Evolutionary conservation across 2,113 vertebrate species (phyloP).

Genomic region (Heliornis fulica): DNA sequence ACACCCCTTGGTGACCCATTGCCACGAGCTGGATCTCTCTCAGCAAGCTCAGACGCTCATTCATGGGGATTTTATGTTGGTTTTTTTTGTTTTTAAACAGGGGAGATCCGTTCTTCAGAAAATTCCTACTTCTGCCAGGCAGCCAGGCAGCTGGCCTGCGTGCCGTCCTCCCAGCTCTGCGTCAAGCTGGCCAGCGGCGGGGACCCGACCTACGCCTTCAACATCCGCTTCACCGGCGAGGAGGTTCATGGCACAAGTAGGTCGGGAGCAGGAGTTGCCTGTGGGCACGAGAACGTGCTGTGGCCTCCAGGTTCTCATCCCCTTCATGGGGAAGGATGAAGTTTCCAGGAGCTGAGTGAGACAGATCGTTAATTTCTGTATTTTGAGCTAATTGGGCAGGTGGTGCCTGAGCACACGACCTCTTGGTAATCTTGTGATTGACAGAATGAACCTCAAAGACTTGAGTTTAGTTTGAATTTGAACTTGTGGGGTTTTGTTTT

Average conservation of each 20-base stretch:
- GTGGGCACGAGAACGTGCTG: accelerated
- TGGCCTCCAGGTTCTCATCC: not conserved
- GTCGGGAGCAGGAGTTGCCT: not conserved
- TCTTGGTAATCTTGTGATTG: too few species aligned
- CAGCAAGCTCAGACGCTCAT: too few species aligned
- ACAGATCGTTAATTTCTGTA: not conserved
- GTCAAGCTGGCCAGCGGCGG: constrained; percentile 95
- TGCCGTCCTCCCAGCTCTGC: constrained; percentile 94
- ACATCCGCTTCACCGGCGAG: constrained; percentile 97
- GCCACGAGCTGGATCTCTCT: accelerated
- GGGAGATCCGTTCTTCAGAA: constrained; percentile 90
- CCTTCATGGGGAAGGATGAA: not conserved
- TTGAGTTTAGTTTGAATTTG: not conserved
- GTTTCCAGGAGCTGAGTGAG: not conserved
- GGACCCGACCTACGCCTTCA: constrained; percentile 95
- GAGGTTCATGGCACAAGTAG: constrained; percentile 98
- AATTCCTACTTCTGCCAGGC: constrained; percentile 98
- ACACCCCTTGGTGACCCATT: accelerated
- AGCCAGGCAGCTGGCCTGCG: constrained; percentile 88
- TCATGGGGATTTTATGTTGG: not conserved
- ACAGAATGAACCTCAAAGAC: not conserved
- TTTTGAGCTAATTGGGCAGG: not conserved
- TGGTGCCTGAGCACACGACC: too few species aligned
- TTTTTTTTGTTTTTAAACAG: constrained; percentile 55
- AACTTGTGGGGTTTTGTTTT: not conserved